Conservation (phyloP, 2,797 vertebrate species). For the Pseudochirops corinnae region DNA sequence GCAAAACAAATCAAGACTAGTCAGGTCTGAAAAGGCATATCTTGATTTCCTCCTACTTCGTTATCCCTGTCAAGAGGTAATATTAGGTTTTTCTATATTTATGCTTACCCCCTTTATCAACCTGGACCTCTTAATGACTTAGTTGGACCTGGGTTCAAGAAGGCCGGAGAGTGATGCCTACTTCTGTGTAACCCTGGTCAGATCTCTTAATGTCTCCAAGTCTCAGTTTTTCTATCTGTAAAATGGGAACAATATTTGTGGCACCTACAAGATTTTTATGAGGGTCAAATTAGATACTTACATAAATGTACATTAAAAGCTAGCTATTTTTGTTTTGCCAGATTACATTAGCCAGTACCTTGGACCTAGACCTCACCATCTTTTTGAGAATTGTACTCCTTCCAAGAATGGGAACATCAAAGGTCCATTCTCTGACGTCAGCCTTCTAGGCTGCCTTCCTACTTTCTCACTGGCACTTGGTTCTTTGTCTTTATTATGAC, state of each 20-base stretch:
- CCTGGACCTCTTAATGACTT: not conserved
- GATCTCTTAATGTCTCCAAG: not conserved
- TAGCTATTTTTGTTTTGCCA: not conserved
- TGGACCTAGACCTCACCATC: not conserved
- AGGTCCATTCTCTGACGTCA: not conserved
- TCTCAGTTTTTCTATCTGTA: not conserved
- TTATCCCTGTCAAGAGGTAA: not conserved
- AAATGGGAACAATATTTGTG: not conserved
- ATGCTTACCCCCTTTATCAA: not conserved
- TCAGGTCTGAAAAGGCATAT: not conserved
- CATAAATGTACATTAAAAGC: not conserved
- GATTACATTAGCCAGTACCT: not conserved
- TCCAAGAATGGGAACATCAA: not conserved
- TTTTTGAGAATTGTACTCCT: not conserved
- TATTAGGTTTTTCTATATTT: not conserved
- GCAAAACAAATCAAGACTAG: not conserved
- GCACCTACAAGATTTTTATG: not conserved
- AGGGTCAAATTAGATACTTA: not conserved
- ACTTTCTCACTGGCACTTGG: not conserved
- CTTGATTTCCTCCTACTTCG: not conserved
- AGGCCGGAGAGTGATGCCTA: not conserved
- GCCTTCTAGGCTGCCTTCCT: not conserved
- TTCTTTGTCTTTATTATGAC: not conserved
- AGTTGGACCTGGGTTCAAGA: not conserved
- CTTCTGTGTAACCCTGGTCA: not conserved